These are phyloP conservation scores for Hoplodrina ambigua DNA, from an alignment of 2,888 invertebrate genomes.

Conservation along the genomic window DNA sequence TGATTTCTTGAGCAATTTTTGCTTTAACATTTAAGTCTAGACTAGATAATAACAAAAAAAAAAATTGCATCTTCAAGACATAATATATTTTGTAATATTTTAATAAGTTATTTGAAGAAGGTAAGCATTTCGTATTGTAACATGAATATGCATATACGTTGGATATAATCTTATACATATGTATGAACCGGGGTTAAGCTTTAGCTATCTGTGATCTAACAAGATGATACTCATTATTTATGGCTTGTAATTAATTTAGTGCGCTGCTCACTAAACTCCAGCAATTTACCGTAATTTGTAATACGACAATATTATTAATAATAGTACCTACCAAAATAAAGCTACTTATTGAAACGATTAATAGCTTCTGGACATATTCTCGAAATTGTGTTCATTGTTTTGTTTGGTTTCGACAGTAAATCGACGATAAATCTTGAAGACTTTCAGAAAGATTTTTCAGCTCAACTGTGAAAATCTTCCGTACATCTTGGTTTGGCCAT, in stretches of 20 bases:
- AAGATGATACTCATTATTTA: slow-evolving; percentile 67
- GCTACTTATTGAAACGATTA: background rate
- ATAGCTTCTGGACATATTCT: slow-evolving; percentile 21
- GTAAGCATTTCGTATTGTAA: background rate
- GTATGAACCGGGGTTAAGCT: slow-evolving; percentile 59
- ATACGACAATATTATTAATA: slow-evolving; percentile 58
- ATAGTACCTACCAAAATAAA: slow-evolving; percentile 22
- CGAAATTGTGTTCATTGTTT: slow-evolving; percentile 17
- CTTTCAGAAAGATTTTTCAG: no score
- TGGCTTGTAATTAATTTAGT: slow-evolving; percentile 66
- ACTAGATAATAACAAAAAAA: no score
- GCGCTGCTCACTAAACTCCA: slow-evolving; percentile 61
- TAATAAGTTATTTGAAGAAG: no score
- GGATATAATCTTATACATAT: slow-evolving; percentile 55
- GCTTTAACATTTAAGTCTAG: background rate
- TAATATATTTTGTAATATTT: no score
- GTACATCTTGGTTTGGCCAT: no score
- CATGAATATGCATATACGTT: slow-evolving; percentile 49
- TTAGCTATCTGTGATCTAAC: slow-evolving; percentile 66
- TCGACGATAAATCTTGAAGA: no score
- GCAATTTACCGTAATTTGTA: slow-evolving; percentile 65
- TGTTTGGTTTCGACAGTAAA: slow-evolving; percentile 18
- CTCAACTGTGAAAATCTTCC: no score
- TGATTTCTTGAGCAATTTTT: slow-evolving; percentile 5
- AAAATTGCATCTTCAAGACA: no score